Evolutionary conservation across 1,140 invertebrate genomes (phyloP), one percentile per base, ranked within the genome.

Genomic region (Listronotus bonariensis): DNA sequence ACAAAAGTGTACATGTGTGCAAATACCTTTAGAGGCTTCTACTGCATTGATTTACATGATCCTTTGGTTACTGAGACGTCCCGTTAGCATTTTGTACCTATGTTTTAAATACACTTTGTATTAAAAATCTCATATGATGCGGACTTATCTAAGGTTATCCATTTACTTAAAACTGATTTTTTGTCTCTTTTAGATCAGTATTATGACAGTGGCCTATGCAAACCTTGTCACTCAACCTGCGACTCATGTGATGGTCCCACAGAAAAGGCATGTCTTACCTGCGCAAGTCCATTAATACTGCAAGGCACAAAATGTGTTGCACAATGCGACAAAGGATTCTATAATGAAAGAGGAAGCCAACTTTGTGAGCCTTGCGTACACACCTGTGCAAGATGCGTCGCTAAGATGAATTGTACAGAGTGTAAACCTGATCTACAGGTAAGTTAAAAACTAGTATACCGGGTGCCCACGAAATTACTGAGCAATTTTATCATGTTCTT

Each of bases 301-400:
- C 86, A 92, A 73, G 83, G 85, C 40, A 82, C 82, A 51, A 81
- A 79, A 43, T 94, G 92, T 73, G 87, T 92, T 0, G 82, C 85
- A 3, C 84, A 86, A 52, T 93, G 91, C 76, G 86, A 87, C 53
- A 83, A 84, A 48, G 90, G 90, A 0, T 89, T 82, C 73, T 93
- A 87, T 71, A 81, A 86, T 57, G 86, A 88, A 46, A 74, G 71
- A 58, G 78, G 77, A 4, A 84, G 84, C 7, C 85, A 86, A 1
- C 77, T 86, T 0, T 93, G 92, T 73, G 81, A 86, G 1, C 89
- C 87, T 1, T 95, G 92, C 73, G 71, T 90, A 38, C 89, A 92
- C 70, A 89, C 90, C 0, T 95, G 92, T 76, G 82, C 84, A 0
- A 85, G 87, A 17, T 95, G 92, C 73, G 85, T 86, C 1, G 89